Percentiles rank a stretch among this genome's conserved stretches.
Conservation (phyloP, 2,888 invertebrate species). For the Megaustenia siamemsis region DNA sequence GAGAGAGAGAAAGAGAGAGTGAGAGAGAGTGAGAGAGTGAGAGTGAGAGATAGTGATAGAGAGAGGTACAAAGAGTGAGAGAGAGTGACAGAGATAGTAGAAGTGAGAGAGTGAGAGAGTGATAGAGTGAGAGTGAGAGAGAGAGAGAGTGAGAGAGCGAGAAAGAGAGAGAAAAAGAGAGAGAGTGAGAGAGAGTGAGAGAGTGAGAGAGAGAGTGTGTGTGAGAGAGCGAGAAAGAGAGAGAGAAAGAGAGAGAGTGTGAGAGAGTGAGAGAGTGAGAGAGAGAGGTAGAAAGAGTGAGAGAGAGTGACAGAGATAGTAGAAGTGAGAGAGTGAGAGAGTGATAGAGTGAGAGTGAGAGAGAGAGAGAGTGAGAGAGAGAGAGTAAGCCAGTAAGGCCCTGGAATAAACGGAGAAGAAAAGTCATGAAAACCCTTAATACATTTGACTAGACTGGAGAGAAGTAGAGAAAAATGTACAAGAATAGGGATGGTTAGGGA, state of each 20-base stretch:
- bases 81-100: not conserved
- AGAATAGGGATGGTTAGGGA: too few relatives aligned
- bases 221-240: not conserved
- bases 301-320: not conserved
- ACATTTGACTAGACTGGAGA: too few relatives aligned
- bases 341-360: too few relatives aligned
- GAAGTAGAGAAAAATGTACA: too few relatives aligned
- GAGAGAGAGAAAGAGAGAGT: not conserved
- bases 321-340: too few relatives aligned
- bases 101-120: too few relatives aligned
- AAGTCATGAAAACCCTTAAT: too few relatives aligned
- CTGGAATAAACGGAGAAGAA: too few relatives aligned
- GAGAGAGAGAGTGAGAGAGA: too few relatives aligned
- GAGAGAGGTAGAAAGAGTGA: not conserved
- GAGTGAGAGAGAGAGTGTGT: not conserved
- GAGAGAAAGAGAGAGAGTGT: not conserved
- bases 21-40: not conserved
- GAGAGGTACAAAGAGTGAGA: not conserved
- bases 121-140: not conserved
- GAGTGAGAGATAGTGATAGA: not conserved
- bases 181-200: not conserved
- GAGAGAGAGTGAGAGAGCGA: not conserved
- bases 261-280: not conserved
- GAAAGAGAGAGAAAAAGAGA: not conserved
- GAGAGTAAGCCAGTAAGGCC: too few relatives aligned